Base-by-base conservation (phyloP, 30 jellyfish, hydroid and myxozoan genomes). In the Morbakka virulenta region DNA sequence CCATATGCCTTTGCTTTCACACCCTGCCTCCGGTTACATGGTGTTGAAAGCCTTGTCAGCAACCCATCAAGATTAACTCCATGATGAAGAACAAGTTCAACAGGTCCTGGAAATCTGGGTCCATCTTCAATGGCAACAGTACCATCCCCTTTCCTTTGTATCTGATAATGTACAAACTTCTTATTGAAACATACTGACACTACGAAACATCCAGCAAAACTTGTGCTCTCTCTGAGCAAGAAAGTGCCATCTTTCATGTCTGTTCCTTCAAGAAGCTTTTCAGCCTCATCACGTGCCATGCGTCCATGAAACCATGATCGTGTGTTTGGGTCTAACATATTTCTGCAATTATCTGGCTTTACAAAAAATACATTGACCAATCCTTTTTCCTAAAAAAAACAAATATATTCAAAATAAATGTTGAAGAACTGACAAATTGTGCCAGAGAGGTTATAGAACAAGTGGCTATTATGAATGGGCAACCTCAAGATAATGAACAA, bases 251-350 rank as follows among this genome's bases (percentile, higher is more conserved):
- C 95, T 28, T 67, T 87, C 84, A 79, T 62, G 2, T 76, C 47
- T 21, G 95, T 69, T n/a, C 61, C 80, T 25, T 72, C 65, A 32
- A 89, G 51, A 35, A 83, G 76, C 41, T 65, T 83, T 24, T 89
- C 97, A 22, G 97, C 73, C 51, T 81, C 82, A 34, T 89, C 97
- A 34, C 97, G 51, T 57, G 97, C 52, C 29, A 89, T 77, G 47
- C 97, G 81, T 32, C 97, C 97, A 64, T 89, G 97, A 69, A 89
- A 89, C 97, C 97, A 89, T n/a, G 84, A 87, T 83, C 76, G 88
- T 31, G 87, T 67, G 33, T 93, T 66, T 61, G 97, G 97, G 63
- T 89, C 97, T 2, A 94, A 78, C 97, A 89, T 89, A 2, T 26
- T 83, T 27, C n/a, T n/a, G n/a, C n/a, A n/a, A n/a, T n/a, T n/a